Conservation (phyloP, 2,797 vertebrate species). For the Lepilemur ruficaudatus region DNA sequence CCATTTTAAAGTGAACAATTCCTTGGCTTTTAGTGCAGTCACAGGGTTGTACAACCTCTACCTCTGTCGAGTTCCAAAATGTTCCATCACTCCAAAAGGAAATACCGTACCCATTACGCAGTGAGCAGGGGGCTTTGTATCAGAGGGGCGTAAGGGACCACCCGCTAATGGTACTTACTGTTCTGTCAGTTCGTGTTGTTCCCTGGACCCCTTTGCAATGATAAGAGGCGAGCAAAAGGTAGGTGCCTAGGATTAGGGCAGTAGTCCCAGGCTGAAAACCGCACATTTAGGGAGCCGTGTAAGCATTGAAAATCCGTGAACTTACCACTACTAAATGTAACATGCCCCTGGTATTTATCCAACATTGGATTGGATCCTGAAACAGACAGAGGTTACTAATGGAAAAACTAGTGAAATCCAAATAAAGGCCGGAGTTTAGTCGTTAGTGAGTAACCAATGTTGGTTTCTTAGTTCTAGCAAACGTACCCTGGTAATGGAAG, state of each 20-base stretch:
- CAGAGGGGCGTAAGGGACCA: neutral
- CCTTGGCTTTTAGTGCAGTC: neutral
- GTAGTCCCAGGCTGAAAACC: neutral
- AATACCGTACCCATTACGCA: neutral
- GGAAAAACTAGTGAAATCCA: neutral
- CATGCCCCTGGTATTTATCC: too few species aligned
- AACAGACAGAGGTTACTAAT: neutral
- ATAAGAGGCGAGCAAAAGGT: neutral
- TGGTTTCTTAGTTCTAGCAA: neutral
- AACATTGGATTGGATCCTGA: neutral
- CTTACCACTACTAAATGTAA: rapidly evolving
- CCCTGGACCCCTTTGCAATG: neutral
- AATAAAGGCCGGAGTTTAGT: neutral
- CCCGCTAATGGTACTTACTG: neutral
- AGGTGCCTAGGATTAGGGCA: rapidly evolving
- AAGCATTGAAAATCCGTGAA: rapidly evolving
- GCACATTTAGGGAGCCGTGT: neutral
- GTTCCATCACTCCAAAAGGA: neutral
- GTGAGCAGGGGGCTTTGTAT: neutral
- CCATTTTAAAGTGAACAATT: neutral
- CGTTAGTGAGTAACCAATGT: rapidly evolving
- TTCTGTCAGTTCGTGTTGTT: neutral
- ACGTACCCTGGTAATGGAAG: rapidly evolving
- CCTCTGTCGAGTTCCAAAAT: neutral
- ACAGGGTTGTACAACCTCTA: too few species aligned